Percentiles rank a stretch among this genome's conserved stretches.
These are phyloP conservation scores for Antheraea assamensis DNA, from an alignment of 2,888 invertebrate genomes.

Conservation along the genomic window DNA sequence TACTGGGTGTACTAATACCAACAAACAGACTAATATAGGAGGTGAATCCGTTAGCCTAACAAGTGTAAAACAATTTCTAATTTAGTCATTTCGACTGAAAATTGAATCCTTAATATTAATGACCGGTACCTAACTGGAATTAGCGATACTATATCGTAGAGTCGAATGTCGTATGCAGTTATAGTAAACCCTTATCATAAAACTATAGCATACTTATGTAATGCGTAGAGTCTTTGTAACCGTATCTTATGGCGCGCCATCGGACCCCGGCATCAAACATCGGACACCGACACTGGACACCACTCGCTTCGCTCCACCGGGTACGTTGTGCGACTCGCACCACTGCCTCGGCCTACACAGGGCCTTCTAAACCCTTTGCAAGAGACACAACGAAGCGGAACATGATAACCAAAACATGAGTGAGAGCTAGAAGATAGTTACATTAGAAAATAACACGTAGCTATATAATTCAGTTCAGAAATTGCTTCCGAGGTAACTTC, in stretches of 20 bases:
- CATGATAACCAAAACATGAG: background rate
- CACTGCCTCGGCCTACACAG: constrained; percentile 23
- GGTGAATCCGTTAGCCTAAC: no score
- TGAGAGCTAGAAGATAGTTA: no score
- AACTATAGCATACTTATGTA: background rate
- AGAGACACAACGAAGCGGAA: background rate
- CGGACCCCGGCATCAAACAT: constrained; percentile 42
- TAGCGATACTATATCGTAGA: no score
- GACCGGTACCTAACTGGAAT: no score
- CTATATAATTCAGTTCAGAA: no score
- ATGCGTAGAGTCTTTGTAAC: constrained; percentile 27
- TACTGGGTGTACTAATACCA: no score
- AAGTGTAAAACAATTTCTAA: no score
- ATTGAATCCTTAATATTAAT: no score
- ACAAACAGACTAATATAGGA: no score
- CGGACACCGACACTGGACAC: constrained; percentile 45
- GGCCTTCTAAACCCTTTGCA: background rate
- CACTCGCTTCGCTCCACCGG: constrained; percentile 49
- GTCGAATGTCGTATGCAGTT: background rate
- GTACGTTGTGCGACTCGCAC: constrained; percentile 26
- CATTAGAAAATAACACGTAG: no score
- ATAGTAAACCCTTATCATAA: background rate
- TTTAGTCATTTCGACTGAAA: no score
- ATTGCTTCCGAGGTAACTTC: no score
- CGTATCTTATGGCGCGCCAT: constrained; percentile 43